Base-by-base conservation (phyloP, 2,888 invertebrate genomes). In the Nomada hirtipes region DNA sequence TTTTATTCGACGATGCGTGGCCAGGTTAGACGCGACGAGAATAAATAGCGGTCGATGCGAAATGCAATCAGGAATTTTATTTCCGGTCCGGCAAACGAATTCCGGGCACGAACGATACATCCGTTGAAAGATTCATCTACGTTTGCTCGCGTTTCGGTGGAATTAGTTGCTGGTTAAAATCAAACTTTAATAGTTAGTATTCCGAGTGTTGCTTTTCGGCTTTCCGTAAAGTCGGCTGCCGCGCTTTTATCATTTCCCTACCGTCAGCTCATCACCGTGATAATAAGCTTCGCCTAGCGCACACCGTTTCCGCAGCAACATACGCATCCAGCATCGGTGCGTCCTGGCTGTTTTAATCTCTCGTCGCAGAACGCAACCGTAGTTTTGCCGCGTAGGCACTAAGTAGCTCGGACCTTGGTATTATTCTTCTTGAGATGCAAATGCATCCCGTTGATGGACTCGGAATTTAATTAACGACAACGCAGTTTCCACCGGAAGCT, bases 381-480 rank as follows among this genome's bases (percentile, higher is more conserved):
- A 47, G 15, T n/a, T 29, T 29, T 57, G 23, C 44, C 36, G 44
- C 7, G 3, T 11, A 9, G 11, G 18, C 42, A 47, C 13, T 3
- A 18, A 15, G 59, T 29, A 36, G n/a, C 55, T 60, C n/a, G 47
- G 60, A n/a, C 50, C 65, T 68, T 63, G 64, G 85, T 84, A 76
- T 36, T 81, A 89, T 86, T 86, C 85, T 82, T 85, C 85, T 80
- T 67, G 80, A 84, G 84, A 87, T 76, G 84, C 82, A 86, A 89
- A 87, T 77, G 78, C 73, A 2, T 65, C 69, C 50, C 65, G 71
- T 69, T 89, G 83, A 88, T 89, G 89, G 88, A 86, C 85, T 87
- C 53, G 79, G 78, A 89, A 90, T 90, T 88, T 89, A 89, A 90
- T 89, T 85, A 91, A 85, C 85, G 86, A 83, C 84, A 69, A 83